A percentile compares a stretch with the other conserved stretches of the same genome.
These are phyloP conservation scores for Drosophila paulistorum DNA, from an alignment of 1,140 invertebrate species.

Conservation along the genomic window DNA sequence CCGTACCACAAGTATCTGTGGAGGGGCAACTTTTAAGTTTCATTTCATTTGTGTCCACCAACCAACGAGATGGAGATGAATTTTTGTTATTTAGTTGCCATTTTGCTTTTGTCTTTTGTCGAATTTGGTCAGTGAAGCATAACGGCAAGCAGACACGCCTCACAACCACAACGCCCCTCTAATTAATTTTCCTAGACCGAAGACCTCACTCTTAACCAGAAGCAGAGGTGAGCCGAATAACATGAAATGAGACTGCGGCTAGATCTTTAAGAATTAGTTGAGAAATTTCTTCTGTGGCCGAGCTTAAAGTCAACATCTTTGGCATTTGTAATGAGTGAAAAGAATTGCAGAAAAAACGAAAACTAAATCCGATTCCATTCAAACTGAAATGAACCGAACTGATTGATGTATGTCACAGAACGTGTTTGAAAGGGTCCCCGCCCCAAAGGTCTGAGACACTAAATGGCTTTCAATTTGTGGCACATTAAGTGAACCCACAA, in stretches of 20 bases:
- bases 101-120: conserved; percentile 50
- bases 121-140: conserved; percentile 61
- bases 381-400: conserved; percentile 21
- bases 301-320: conserved; percentile 44
- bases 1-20: neutral
- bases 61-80: conserved; percentile 19
- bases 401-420: conserved; percentile 69
- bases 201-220: neutral
- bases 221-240: conserved; percentile 22
- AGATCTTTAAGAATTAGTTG: conserved; percentile 59
- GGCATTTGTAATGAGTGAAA: conserved; percentile 64
- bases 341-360: neutral
- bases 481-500: conserved; percentile 71
- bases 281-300: conserved; percentile 26
- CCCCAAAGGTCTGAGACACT: conserved; percentile 35
- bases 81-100: conserved; percentile 66
- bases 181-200: conserved; percentile 70
- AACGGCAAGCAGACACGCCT: conserved; percentile 27
- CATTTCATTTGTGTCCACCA: conserved; percentile 3
- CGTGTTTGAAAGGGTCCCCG: conserved; percentile 28
- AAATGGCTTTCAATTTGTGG: conserved; percentile 79
- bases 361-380: neutral
- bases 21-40: conserved; percentile 66
- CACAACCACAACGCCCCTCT: conserved; percentile 39
- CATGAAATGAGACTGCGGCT: neutral